phyloP scores from a whole-genome alignment of 2,888 invertebrate genomes.

The Leucoma salicis region DNA sequence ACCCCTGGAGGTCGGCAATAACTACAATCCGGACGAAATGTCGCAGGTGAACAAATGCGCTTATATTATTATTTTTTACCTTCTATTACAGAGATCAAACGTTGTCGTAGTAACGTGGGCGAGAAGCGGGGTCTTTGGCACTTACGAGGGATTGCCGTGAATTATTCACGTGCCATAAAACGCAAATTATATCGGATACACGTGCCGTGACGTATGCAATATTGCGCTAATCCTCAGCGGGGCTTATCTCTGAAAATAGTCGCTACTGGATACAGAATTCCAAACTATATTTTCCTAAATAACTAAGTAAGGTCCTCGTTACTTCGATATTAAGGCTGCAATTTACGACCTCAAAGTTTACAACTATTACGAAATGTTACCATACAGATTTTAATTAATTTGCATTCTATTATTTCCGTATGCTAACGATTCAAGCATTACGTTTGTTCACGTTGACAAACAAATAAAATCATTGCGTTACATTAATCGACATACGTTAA shows the following conservation, averaged over 20 bases:
- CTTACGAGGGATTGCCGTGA: constrained; percentile 58
- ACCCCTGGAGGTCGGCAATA: constrained; percentile 67
- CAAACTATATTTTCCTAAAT: no score
- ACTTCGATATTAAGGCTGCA: not conserved
- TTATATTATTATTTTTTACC: constrained; percentile 75
- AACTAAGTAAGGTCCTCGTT: no score
- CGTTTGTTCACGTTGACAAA: no score
- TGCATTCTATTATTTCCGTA: no score
- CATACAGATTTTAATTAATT: no score
- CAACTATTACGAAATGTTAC: no score
- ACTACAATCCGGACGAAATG: constrained; percentile 69
- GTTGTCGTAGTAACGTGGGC: constrained; percentile 58
- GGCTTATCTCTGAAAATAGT: constrained; percentile 54
- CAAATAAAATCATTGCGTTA: constrained; percentile 15
- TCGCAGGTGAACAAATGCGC: constrained; percentile 76
- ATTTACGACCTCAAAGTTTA: no score
- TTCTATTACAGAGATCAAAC: constrained; percentile 68
- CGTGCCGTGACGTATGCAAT: constrained; percentile 65
- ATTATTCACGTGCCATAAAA: constrained; percentile 79
- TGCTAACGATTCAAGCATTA: no score
- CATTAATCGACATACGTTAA: constrained; percentile 33
- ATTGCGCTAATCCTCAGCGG: constrained; percentile 49
- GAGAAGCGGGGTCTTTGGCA: constrained; percentile 22
- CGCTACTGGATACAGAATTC: constrained; percentile 41
- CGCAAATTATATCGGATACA: constrained; percentile 70